These are phyloP conservation scores for Sciurus carolinensis DNA, from an alignment of 2,797 vertebrate genomes.

Conservation along the genomic window DNA sequence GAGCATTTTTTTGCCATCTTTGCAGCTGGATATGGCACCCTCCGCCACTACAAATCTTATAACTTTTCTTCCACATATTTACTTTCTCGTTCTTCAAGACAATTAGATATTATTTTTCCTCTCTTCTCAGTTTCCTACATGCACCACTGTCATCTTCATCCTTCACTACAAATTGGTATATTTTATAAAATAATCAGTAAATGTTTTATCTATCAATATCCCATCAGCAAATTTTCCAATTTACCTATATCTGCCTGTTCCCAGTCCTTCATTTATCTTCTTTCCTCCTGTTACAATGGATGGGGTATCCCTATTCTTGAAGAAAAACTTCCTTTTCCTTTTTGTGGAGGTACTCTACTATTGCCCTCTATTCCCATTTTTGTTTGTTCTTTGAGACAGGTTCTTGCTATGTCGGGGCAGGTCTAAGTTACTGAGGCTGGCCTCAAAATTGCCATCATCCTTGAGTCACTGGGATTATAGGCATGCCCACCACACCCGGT, in stretches of 20 bases:
- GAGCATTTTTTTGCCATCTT: slow-evolving; percentile 96
- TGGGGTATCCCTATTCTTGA: background rate
- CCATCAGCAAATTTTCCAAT: background rate
- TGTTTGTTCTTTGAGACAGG: no score
- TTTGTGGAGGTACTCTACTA: no score
- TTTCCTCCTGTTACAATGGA: background rate
- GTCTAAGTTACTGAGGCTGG: no score
- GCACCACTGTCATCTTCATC: background rate
- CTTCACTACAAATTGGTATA: background rate
- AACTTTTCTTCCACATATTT: background rate
- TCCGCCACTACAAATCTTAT: background rate
- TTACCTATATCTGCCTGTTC: background rate
- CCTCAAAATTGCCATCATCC: no score
- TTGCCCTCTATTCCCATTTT: no score
- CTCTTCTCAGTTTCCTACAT: background rate
- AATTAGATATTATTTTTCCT: background rate
- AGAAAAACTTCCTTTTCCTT: no score
- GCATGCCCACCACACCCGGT: no score
- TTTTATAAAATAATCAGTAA: background rate
- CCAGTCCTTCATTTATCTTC: background rate
- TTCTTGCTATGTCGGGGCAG: no score
- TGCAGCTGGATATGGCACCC: slow-evolving; percentile 87
- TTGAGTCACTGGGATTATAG: no score
- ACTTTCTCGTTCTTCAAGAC: background rate
- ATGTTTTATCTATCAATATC: background rate